Evolutionary conservation across 2,888 invertebrate species (phyloP).

Genomic region (Brenthis daphne): DNA sequence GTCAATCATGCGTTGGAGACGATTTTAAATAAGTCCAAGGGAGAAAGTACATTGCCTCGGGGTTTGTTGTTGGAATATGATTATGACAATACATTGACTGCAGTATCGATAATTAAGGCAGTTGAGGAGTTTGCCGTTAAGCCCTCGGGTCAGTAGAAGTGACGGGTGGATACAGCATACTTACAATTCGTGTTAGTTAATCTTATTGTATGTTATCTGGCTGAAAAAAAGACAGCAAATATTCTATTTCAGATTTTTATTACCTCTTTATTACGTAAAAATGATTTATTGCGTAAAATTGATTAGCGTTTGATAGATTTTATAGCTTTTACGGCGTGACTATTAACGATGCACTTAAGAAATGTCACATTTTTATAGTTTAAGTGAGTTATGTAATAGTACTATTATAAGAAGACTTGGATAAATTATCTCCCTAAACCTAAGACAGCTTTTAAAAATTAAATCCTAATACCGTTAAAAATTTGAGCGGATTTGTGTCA

Average conservation of each 20-base stretch:
- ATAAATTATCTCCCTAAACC: conserved; percentile 62
- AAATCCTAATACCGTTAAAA: conserved; percentile 72
- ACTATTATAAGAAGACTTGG: conserved; percentile 53
- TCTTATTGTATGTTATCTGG: not conserved
- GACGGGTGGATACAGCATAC: conserved; percentile 39
- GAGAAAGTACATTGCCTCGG: conserved; percentile 71
- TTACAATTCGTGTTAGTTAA: not conserved
- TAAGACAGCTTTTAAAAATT: conserved; percentile 53
- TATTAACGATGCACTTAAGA: conserved; percentile 31
- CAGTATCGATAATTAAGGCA: conserved; percentile 61
- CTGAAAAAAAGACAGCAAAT: not conserved
- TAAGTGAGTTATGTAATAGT: conserved; percentile 58
- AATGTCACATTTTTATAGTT: conserved; percentile 34
- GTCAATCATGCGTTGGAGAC: conserved; percentile 78
- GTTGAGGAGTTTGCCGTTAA: conserved; percentile 47
- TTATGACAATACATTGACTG: conserved; percentile 21
- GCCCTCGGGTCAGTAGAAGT: conserved; percentile 52
- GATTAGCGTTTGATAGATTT: conserved; percentile 16
- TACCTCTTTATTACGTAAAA: conserved; percentile 14
- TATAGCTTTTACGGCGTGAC: conserved; percentile 12
- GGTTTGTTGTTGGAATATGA: conserved; percentile 52
- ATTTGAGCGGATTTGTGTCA: conserved; percentile 78
- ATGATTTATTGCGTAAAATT: conserved; percentile 17
- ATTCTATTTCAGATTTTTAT: conserved; percentile 6
- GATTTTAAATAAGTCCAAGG: conserved; percentile 77